Evolutionary conservation across 2,113 vertebrate genomes (phyloP).

Genomic region (Misgurnus mizolepis): DNA sequence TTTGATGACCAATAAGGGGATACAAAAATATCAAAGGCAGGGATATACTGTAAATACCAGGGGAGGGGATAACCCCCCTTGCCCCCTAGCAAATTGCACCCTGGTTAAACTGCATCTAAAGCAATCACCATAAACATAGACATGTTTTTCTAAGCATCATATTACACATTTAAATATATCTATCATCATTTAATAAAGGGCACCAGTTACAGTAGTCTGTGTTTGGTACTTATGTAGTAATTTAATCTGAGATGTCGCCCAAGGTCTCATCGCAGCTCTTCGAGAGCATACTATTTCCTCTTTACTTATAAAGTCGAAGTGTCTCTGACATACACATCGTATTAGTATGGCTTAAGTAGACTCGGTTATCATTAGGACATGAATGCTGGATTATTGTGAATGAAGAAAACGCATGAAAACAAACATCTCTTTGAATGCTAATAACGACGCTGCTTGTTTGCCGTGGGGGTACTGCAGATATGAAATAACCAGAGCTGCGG

Average conservation of each 20-base stretch:
- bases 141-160: no score
- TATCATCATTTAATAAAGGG: background rate
- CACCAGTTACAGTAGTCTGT: constrained; percentile 1
- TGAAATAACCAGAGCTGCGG: constrained; percentile 13
- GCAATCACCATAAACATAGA: no score
- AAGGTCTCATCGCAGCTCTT: background rate
- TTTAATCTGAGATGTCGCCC: constrained; percentile 12
- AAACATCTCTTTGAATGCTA: constrained; percentile 32
- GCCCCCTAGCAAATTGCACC: no score
- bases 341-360: constrained; percentile 18
- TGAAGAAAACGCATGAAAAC: constrained; percentile 22
- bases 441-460: background rate
- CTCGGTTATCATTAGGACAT: constrained; percentile 20
- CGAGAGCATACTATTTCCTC: background rate
- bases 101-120: no score
- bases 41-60: no score
- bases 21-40: no score
- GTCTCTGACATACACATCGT: background rate
- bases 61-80: no score
- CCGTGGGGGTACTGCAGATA: constrained; percentile 10
- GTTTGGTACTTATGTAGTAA: background rate
- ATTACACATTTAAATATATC: no score
- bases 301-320: no score
- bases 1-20: no score
- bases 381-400: constrained; percentile 14